Conservation (phyloP, 2,797 vertebrate species). For the Darevskia nairensis region DNA sequence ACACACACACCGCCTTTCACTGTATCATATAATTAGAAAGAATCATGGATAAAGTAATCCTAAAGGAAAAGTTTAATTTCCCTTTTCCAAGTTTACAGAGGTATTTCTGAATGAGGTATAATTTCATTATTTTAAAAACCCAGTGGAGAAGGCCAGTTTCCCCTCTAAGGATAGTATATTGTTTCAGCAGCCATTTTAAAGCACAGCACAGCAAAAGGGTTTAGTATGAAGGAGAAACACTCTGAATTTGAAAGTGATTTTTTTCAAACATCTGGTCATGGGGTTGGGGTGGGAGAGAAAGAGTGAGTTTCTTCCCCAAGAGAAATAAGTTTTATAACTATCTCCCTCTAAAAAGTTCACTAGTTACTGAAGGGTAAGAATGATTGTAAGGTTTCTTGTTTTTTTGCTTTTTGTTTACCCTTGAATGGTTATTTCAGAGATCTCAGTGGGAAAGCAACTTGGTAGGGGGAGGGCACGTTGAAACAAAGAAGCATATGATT, state of each 20-base stretch:
- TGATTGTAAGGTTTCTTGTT: not conserved
- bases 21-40: not conserved
- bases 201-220: not conserved
- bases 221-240: not conserved
- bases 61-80: constrained; percentile 31
- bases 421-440: not conserved
- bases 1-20: not conserved
- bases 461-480: not conserved
- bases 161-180: not conserved
- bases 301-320: not conserved
- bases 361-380: not conserved
- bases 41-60: not conserved
- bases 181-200: not conserved
- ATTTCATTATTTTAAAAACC: constrained; percentile 33
- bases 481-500: not conserved
- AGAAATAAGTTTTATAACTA: not conserved
- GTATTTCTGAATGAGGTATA: constrained; percentile 39
- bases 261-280: not conserved
- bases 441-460: not conserved
- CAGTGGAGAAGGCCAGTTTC: not conserved
- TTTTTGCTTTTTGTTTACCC: not conserved
- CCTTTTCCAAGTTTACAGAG: not conserved
- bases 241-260: not conserved
- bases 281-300: not conserved
- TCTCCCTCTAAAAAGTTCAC: not conserved